These are phyloP conservation scores for Mayetiola destructor DNA, from an alignment of 2,888 invertebrate genomes.

Conservation along the genomic window DNA sequence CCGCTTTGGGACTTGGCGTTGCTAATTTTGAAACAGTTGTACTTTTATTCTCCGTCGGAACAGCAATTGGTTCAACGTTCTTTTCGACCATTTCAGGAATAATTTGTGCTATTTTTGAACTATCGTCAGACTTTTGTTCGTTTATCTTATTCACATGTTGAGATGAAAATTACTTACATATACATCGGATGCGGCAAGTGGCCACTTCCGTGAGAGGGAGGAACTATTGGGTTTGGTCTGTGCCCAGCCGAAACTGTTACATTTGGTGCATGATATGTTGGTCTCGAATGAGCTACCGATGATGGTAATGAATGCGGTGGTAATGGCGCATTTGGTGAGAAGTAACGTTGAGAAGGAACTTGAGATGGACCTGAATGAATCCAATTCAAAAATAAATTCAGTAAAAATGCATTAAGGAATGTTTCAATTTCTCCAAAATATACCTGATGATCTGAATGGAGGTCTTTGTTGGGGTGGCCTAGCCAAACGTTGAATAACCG, in stretches of 20 bases:
- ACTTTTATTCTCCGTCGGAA: no score
- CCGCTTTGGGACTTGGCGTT: neutral
- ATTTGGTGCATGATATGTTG: constrained; percentile 10
- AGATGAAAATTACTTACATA: no score
- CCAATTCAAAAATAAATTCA: neutral
- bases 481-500: constrained; percentile 49
- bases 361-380: constrained; percentile 2
- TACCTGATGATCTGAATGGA: constrained; percentile 16
- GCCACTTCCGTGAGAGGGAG: constrained; percentile 4
- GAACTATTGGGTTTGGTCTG: constrained; percentile 13
- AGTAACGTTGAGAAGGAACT: constrained; percentile 7
- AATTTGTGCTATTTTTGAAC: no score
- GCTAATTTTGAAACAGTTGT: neutral
- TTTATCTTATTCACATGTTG: no score
- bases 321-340: constrained; percentile 14
- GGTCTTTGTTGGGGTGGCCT: constrained; percentile 29
- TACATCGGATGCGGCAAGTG: constrained; percentile 5
- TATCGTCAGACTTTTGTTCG: no score
- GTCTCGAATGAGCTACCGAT: constrained; percentile 20
- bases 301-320: constrained; percentile 15
- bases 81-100: no score
- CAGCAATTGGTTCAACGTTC: no score
- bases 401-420: no score
- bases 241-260: neutral
- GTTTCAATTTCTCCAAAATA: no score